Evolutionary conservation across 2,113 vertebrate species (phyloP).

Genomic region (Paradoxurus hermaphroditus): DNA sequence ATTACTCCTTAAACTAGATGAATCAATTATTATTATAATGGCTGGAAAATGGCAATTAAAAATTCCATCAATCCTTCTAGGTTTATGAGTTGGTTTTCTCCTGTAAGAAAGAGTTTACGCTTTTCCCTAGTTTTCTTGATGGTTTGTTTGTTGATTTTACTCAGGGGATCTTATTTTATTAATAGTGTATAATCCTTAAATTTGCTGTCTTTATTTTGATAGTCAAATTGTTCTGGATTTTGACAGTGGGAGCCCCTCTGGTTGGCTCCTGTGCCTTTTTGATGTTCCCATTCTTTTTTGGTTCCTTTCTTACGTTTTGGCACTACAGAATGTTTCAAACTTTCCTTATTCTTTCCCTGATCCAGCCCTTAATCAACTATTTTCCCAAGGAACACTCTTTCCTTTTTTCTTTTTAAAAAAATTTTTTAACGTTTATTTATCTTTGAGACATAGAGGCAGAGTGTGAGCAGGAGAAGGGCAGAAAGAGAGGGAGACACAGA

Average conservation of each 20-base stretch:
- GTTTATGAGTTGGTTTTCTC: background rate
- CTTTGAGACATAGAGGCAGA: too few species aligned
- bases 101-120: background rate
- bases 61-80: background rate
- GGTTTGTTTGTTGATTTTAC: background rate
- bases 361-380: background rate
- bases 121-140: background rate
- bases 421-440: too few species aligned
- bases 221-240: background rate
- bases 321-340: background rate
- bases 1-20: background rate
- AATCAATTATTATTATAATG: background rate
- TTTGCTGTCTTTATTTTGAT: background rate
- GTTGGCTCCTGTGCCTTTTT: background rate
- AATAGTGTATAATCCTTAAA: background rate
- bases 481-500: too few species aligned
- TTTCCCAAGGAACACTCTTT: background rate
- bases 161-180: background rate
- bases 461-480: too few species aligned
- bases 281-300: background rate
- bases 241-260: background rate
- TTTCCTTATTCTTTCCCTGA: background rate
- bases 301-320: background rate
- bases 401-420: too few species aligned
- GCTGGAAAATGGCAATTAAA: background rate